Conservation (phyloP, 2,797 vertebrate species). For the Microtus agrestis region DNA sequence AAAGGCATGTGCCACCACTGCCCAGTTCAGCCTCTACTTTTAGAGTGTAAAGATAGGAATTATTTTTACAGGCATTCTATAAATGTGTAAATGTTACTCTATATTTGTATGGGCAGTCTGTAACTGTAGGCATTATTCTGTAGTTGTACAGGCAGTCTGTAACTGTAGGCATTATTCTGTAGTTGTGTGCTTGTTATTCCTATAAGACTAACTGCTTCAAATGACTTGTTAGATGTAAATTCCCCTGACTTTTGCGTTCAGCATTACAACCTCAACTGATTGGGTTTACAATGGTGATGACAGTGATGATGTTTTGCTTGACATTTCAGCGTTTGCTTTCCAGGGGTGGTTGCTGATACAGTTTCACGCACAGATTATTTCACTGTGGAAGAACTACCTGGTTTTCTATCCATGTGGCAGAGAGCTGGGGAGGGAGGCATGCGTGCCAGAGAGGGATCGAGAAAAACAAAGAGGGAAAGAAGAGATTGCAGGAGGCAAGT, state of each 20-base stretch:
- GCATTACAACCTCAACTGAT: neutral
- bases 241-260: neutral
- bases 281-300: neutral
- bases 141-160: neutral
- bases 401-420: neutral
- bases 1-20: no score
- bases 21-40: neutral
- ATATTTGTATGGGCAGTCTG: neutral
- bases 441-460: neutral
- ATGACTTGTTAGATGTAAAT: slow-evolving; percentile 32
- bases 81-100: neutral
- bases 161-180: neutral
- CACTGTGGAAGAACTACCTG: neutral
- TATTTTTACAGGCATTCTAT: neutral
- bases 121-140: no score
- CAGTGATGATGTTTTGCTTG: neutral
- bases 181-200: neutral
- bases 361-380: neutral
- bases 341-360: neutral
- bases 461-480: neutral
- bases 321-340: slow-evolving; percentile 39
- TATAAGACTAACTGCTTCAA: neutral
- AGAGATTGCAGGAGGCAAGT: neutral
- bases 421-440: neutral
- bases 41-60: neutral